A percentile compares a stretch with the other conserved stretches of the same genome.
phyloP scores from a whole-genome alignment of 2,113 vertebrate genomes.

The Alethe diademata region DNA sequence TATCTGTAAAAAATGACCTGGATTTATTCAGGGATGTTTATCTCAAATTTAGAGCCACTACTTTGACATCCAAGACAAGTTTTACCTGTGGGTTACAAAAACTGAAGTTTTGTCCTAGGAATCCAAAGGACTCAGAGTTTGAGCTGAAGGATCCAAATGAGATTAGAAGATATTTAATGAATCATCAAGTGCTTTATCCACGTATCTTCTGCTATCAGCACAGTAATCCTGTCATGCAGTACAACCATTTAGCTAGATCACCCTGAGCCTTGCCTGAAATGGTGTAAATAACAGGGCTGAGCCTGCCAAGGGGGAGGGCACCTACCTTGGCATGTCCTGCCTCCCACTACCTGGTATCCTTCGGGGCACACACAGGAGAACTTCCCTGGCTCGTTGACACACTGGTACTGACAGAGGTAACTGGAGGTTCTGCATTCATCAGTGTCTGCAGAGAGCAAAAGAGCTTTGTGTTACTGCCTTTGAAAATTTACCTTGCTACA shows the following conservation, averaged over 20 bases:
- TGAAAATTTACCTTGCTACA: background rate
- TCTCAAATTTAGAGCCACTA: background rate
- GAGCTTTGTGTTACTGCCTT: background rate
- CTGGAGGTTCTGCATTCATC: slow-evolving; percentile 92
- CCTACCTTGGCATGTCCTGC: slow-evolving; percentile 90
- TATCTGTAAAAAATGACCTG: background rate
- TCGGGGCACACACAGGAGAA: slow-evolving; percentile 91
- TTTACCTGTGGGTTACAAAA: background rate
- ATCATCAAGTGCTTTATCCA: background rate
- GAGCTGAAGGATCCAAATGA: background rate
- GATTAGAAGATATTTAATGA: background rate
- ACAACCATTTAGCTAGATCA: background rate
- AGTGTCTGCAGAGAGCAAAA: slow-evolving; percentile 77
- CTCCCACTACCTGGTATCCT: slow-evolving; percentile 89
- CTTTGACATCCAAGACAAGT: background rate
- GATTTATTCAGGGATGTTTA: background rate
- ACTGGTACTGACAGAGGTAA: slow-evolving; percentile 92
- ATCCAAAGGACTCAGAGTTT: background rate
- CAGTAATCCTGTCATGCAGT: background rate
- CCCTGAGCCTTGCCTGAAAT: background rate
- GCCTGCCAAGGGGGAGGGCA: background rate
- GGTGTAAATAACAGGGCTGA: background rate
- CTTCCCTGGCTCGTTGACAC: slow-evolving; percentile 89
- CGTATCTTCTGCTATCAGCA: background rate
- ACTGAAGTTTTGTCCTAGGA: background rate